phyloP scores from a whole-genome alignment of 2,797 vertebrate species.

The Lepus oiostolus region DNA sequence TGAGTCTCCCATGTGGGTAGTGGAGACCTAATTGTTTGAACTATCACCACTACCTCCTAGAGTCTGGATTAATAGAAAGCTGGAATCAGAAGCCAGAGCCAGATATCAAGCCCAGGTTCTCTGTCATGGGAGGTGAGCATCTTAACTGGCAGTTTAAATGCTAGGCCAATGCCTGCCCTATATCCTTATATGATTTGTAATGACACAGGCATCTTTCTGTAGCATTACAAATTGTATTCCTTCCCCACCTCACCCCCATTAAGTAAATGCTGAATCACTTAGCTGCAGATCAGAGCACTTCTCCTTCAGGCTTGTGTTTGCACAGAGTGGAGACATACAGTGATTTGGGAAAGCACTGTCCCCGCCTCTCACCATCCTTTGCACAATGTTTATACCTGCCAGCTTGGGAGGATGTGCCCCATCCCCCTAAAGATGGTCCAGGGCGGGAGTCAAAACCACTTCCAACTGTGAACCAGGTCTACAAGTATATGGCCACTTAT shows the following conservation, averaged over 20 bases:
- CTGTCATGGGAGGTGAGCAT: no score
- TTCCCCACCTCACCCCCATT: not conserved
- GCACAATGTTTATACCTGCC: conserved; percentile 37
- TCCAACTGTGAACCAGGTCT: not conserved
- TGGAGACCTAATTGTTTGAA: no score
- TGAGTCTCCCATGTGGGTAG: no score
- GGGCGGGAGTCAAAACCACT: not conserved
- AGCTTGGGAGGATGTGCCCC: not conserved
- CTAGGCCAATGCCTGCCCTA: no score
- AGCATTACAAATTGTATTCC: not conserved
- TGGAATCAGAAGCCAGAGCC: no score
- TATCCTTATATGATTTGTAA: conserved; percentile 6
- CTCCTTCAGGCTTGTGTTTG: not conserved
- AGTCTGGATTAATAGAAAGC: no score
- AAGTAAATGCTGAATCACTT: not conserved
- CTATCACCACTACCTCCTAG: no score
- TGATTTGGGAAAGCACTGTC: conserved; percentile 49
- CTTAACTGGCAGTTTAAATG: no score
- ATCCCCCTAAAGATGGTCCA: not conserved
- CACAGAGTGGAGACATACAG: not conserved
- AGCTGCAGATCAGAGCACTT: not conserved
- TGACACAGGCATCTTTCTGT: conserved; percentile 1
- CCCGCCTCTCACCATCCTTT: not conserved
- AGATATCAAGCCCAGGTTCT: no score
- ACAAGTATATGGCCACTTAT: not conserved